Conservation (phyloP, 2,797 vertebrate genomes). For the Lacerta agilis region DNA sequence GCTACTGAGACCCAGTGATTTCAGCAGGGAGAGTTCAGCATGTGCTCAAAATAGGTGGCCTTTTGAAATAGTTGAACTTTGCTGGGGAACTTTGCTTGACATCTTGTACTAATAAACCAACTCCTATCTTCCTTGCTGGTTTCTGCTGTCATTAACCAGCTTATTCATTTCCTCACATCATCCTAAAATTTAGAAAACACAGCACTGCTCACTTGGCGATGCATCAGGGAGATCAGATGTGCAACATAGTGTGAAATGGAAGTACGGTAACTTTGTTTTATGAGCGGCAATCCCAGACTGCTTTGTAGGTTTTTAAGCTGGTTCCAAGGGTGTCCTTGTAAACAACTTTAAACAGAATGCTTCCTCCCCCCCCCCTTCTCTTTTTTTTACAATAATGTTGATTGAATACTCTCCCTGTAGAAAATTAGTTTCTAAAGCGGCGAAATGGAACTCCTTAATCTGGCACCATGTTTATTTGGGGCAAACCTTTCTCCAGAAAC, state of each 20-base stretch:
- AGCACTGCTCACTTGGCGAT: neutral
- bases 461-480: neutral
- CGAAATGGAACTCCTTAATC: slow-evolving; percentile 26
- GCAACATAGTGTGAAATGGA: accelerated
- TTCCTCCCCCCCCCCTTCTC: neutral
- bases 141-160: neutral
- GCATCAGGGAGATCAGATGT: neutral
- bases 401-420: slow-evolving; percentile 37
- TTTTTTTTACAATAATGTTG: neutral
- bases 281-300: neutral
- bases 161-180: neutral
- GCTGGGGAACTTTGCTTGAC: neutral
- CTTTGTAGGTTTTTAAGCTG: neutral
- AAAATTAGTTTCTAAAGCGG: neutral
- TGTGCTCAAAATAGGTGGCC: neutral
- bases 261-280: neutral
- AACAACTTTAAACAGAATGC: neutral
- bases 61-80: neutral
- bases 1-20: neutral
- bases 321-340: neutral
- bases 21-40: neutral
- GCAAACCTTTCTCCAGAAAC: slow-evolving; percentile 13
- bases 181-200: slow-evolving; percentile 4
- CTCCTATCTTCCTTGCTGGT: neutral
- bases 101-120: neutral